Base-by-base conservation (phyloP, 37 sponge, comb jelly and placozoan species). In the Amphimedon queenslandica region DNA sequence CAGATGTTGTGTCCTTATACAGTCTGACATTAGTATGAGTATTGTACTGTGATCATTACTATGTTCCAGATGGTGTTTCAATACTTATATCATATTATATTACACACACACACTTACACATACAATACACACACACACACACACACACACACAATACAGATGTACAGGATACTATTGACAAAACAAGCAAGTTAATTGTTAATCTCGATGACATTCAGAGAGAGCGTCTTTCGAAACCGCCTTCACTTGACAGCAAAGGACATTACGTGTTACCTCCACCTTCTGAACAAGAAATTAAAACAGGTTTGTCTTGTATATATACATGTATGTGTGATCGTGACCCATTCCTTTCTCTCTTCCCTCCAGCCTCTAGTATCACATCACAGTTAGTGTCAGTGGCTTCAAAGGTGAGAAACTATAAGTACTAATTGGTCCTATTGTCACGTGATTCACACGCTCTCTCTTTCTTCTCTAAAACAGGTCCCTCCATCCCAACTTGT, bases 401-500 rank as follows among this genome's bases (percentile, higher is more conserved):
- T 24, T 34, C 85, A 36, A 61, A 72, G 69, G 80, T 78, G 51
- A 40, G 53, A 55, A 3, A 40, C n/a, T n/a, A n/a, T n/a, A n/a
- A n/a, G n/a, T 11, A 58, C 28, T 11, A 58, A 33, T 33, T 31
- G 18, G 34, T 27, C 40, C 30, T 37, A 37, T 31, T 2, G 2
- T 41, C 63, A 57, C 32, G 1, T 3, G 42, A 34, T n/a, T n/a
- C n/a, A 53, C 20, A 20, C 23, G n/a, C 35, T 6, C 47, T 41
- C 55, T 28, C 57, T 51, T 53, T 3, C 66, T 51, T 4, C 8
- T n/a, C n/a, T n/a, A n/a, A n/a, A 34, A 27, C 53, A 90, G 89
- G 84, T 78, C 30, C 57, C 36, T n/a, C 90, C 90, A 16, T 57
- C 43, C 34, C 81, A 89, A 55, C 34, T 92, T 23, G 78, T 83